Evolutionary conservation across 1,140 invertebrate genomes (phyloP).

Genomic region (Pemphigus obesinymphae): DNA sequence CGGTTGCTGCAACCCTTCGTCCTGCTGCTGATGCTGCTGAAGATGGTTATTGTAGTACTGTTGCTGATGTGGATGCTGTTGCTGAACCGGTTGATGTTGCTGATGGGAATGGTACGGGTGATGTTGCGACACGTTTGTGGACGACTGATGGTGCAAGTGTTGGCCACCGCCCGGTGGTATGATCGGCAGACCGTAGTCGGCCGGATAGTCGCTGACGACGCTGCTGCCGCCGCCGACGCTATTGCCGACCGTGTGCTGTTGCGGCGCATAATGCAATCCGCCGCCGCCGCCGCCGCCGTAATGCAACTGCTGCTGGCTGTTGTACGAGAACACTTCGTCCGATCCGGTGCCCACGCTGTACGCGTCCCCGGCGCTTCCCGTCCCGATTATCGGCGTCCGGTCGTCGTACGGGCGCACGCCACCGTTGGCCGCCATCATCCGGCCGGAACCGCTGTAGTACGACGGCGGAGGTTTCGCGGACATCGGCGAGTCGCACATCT

Average conservation of each 20-base stretch:
- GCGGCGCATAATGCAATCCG: background rate
- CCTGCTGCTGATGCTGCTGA: background rate
- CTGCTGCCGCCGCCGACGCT: background rate
- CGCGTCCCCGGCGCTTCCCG: background rate
- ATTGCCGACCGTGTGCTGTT: background rate
- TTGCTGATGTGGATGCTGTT: background rate
- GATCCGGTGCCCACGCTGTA: slow-evolving; percentile 41
- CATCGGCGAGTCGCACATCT: slow-evolving; percentile 34
- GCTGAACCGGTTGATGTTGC: background rate
- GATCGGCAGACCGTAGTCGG: slow-evolving; percentile 51
- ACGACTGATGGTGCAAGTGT: background rate
- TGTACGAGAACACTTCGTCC: slow-evolving; percentile 43
- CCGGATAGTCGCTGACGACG: slow-evolving; percentile 47
- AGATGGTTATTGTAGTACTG: background rate
- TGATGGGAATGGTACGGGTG: background rate
- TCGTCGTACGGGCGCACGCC: slow-evolving; percentile 31
- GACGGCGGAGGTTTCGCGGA: slow-evolving; percentile 30
- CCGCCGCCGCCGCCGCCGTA: background rate
- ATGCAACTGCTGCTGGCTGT: slow-evolving; percentile 21
- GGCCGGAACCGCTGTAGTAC: background rate
- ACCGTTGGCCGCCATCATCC: background rate
- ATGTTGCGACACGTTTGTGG: background rate
- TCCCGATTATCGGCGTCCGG: slow-evolving; percentile 42
- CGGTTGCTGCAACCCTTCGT: slow-evolving; percentile 9
- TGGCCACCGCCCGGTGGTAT: slow-evolving; percentile 42